Percentiles rank a stretch among this genome's conserved stretches.
Evolutionary conservation across 1,140 invertebrate genomes (phyloP).

Genomic region (Rhagoletis zephyria): DNA sequence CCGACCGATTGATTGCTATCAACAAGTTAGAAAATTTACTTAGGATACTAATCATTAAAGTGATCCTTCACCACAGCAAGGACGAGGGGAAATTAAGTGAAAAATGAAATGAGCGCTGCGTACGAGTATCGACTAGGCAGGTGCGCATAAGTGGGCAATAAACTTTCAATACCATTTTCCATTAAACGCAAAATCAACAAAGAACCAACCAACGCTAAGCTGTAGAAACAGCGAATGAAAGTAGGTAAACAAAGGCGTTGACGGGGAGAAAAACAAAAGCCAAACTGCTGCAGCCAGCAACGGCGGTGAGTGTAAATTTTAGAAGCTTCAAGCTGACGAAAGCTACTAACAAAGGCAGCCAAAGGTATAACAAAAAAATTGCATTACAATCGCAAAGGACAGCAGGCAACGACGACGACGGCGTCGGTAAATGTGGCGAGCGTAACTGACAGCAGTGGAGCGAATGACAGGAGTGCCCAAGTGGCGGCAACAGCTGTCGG

Average conservation of each 20-base stretch:
- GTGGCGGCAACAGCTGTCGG: constrained; percentile 47
- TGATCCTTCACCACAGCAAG: neutral
- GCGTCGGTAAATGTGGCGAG: neutral
- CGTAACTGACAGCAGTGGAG: constrained; percentile 11
- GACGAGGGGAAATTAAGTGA: neutral
- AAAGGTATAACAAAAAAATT: neutral
- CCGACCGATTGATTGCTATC: constrained; percentile 34
- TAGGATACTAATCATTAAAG: constrained; percentile 8
- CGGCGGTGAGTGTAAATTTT: neutral
- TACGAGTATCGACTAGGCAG: neutral
- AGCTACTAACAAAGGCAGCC: neutral
- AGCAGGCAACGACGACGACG: neutral
- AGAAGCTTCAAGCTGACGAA: neutral
- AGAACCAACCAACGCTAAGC: neutral
- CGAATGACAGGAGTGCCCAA: constrained; percentile 32
- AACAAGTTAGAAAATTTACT: constrained; percentile 43
- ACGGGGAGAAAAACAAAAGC: neutral
- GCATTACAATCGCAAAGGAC: constrained; percentile 1
- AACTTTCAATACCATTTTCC: constrained; percentile 14
- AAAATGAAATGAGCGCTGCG: neutral
- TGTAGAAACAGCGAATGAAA: neutral
- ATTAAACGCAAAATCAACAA: constrained; percentile 21
- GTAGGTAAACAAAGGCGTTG: constrained; percentile 11
- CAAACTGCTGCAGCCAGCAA: neutral
- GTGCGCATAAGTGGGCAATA: neutral